A percentile compares a stretch with the other conserved stretches of the same genome.
phyloP scores from a whole-genome alignment of 2,888 invertebrate genomes.

The Temnothorax ravouxi region DNA sequence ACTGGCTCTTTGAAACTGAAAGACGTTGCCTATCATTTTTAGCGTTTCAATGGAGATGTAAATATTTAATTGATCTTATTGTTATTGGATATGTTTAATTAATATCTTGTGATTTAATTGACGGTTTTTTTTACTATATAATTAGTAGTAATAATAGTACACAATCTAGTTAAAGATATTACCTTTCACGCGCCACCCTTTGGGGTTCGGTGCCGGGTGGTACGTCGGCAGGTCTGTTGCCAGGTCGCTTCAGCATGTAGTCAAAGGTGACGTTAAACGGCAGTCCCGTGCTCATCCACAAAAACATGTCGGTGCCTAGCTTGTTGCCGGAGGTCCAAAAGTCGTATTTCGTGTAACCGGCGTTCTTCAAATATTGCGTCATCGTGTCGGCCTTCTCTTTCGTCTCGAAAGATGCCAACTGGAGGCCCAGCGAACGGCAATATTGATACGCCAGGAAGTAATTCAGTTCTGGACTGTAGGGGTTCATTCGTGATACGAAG shows the following conservation, averaged over 20 bases:
- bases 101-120: neutral
- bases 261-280: slow-evolving; percentile 96
- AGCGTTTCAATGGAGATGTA: neutral
- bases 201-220: slow-evolving; percentile 92
- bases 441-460: slow-evolving; percentile 96
- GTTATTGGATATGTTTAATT: neutral
- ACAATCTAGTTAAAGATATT: slow-evolving; percentile 70
- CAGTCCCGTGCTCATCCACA: slow-evolving; percentile 96
- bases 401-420: slow-evolving; percentile 94
- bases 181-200: slow-evolving; percentile 92
- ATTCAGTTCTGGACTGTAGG: slow-evolving; percentile 94
- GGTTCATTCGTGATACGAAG: slow-evolving; percentile 95
- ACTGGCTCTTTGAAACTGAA: neutral
- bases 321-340: slow-evolving; percentile 97
- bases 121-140: neutral
- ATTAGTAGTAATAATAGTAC: neutral
- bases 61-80: neutral
- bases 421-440: slow-evolving; percentile 94
- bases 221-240: slow-evolving; percentile 88
- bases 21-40: neutral
- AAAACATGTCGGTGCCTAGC: slow-evolving; percentile 94
- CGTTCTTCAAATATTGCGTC: slow-evolving; percentile 93
- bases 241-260: slow-evolving; percentile 90
- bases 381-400: slow-evolving; percentile 95
- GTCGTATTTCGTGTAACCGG: slow-evolving; percentile 94